Percentiles rank a stretch among this genome's conserved stretches.
These are phyloP conservation scores for Gasteruption jaculator DNA, from an alignment of 2,888 invertebrate species.

Conservation along the genomic window DNA sequence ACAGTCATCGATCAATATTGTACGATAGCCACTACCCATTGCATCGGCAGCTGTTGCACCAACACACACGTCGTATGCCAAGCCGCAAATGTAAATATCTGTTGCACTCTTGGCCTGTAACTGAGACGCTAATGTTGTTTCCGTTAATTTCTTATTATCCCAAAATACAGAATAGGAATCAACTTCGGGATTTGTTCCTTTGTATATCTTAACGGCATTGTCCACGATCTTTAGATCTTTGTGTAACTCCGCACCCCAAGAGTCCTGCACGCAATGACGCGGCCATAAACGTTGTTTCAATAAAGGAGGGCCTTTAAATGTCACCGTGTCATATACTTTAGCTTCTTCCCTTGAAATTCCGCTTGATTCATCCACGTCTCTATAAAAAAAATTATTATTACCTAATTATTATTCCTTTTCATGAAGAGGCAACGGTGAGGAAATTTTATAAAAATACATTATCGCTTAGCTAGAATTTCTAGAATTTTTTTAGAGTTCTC, in stretches of 20 bases:
- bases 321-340: slow-evolving; percentile 85
- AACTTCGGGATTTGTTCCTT: slow-evolving; percentile 90
- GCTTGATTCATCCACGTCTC: slow-evolving; percentile 44
- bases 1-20: slow-evolving; percentile 85
- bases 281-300: slow-evolving; percentile 93
- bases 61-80: slow-evolving; percentile 95
- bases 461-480: too few species aligned
- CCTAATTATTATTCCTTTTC: too few species aligned
- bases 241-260: slow-evolving; percentile 93
- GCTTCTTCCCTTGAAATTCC: slow-evolving; percentile 60
- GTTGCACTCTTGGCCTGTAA: slow-evolving; percentile 76
- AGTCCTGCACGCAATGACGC: slow-evolving; percentile 90
- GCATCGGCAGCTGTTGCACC: slow-evolving; percentile 87
- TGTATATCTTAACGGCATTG: slow-evolving; percentile 76
- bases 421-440: too few species aligned
- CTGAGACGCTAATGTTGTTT: slow-evolving; percentile 79
- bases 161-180: slow-evolving; percentile 98
- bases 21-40: slow-evolving; percentile 85
- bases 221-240: slow-evolving; percentile 81
- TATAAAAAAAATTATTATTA: slow-evolving; percentile 20
- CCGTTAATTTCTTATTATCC: slow-evolving; percentile 91
- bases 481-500: too few species aligned
- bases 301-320: slow-evolving; percentile 81
- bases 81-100: slow-evolving; percentile 90
- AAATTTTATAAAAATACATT: too few species aligned